Conservation (phyloP, 2,888 invertebrate species). For the Andrena praecox region DNA sequence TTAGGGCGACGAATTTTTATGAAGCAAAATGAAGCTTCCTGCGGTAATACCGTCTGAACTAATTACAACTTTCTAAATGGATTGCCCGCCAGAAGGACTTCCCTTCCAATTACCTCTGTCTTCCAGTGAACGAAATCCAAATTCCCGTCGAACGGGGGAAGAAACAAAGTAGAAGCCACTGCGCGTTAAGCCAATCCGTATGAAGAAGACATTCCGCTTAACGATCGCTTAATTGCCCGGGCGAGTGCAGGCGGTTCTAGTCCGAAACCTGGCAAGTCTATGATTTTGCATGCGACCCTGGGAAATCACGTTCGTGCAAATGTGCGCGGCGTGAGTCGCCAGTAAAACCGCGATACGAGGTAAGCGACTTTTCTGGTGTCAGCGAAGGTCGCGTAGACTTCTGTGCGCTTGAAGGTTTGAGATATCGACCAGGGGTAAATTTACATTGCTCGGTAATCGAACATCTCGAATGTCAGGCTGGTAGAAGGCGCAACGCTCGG, state of each 20-base stretch:
- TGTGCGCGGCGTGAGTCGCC: neutral
- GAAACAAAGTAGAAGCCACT: neutral
- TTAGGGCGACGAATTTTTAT: slow-evolving; percentile 21
- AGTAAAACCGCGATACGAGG: slow-evolving; percentile 5
- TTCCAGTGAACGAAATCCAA: slow-evolving; percentile 20
- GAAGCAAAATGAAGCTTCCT: neutral
- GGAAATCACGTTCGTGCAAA: neutral
- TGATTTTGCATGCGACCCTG: neutral
- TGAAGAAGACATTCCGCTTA: neutral
- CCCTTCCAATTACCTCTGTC: slow-evolving; percentile 21
- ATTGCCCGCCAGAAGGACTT: slow-evolving; percentile 4
- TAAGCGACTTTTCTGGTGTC: neutral
- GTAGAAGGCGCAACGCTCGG: neutral
- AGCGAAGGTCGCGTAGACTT: slow-evolving; percentile 9
- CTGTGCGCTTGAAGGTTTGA: neutral
- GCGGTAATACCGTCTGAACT: slow-evolving; percentile 29
- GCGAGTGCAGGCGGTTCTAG: neutral
- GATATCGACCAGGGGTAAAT: neutral
- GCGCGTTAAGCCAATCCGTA: neutral
- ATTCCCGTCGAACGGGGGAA: slow-evolving; percentile 10
- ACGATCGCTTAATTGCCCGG: neutral
- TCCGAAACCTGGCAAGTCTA: neutral
- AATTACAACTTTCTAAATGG: slow-evolving; percentile 34
- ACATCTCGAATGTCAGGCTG: slow-evolving; percentile 3
- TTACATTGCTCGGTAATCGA: neutral